Evolutionary conservation across 2,888 invertebrate species (phyloP), one percentile per base, ranked within the genome.

Genomic region (Mechanitis mazaeus): DNA sequence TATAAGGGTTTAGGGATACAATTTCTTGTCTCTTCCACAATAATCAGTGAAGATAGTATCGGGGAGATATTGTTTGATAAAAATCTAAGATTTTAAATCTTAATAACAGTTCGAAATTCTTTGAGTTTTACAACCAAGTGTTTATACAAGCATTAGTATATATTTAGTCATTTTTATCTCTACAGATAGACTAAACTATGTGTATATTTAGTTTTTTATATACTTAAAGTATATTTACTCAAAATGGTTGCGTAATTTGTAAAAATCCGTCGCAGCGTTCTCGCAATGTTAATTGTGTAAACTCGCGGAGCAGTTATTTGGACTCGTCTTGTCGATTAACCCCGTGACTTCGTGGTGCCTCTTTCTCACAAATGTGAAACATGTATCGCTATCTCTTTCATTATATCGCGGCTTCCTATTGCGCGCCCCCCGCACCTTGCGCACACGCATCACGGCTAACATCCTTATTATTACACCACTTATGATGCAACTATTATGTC

Each of bases 401-500:
- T 63, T 64, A 66, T 71, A 70, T 73, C 68, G 66, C 56, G 60
- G 69, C 70, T 77, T 75, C 73, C 72, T 74, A 72, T 71, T 71
- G 42, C 20, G 69, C 68, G 69, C 72, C 68, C 65, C 68, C 65
- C 62, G 69, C 69, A 64, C 65, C 67, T 67, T 69, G 69, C 73
- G 71, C 69, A 65, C 69, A 70, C 69, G 69, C 71, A 64, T 62
- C 60, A 66, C 70, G 31, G 28, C 50, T 68, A 66, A 72, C 74
- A 75, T 77, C 75, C 75, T 75, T 74, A 71, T 71, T 77, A 73
- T 76, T 76, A 75, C 75, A 74, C 69, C 72, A 60, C 64, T 66
- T 64, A 71, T 79, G 76, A 76, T 71, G 75, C 70, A 77, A 78
- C 69, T 73, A 72, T 77, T 76, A 76, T 75, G 73, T 74, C 74